Evolutionary conservation across 2,113 vertebrate species (phyloP).

Genomic region (Bufo gargarizans): DNA sequence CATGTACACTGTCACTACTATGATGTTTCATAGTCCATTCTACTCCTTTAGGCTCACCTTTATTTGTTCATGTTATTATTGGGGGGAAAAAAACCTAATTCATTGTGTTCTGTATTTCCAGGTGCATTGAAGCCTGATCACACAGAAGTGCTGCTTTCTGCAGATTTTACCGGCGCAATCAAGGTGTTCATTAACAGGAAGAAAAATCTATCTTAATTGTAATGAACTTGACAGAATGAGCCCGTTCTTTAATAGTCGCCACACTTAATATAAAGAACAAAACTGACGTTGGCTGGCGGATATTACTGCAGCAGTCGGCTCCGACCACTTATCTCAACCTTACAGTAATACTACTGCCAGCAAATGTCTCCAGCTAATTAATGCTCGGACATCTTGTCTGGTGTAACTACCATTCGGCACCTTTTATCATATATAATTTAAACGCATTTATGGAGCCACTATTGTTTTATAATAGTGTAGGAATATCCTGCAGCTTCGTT

Average conservation of each 20-base stretch:
- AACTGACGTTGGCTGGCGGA: not conserved
- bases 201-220: conserved; percentile 77
- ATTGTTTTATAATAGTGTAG: too few relatives aligned
- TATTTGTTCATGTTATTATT: not conserved
- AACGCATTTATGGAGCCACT: not conserved
- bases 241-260: not conserved
- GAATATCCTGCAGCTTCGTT: not conserved
- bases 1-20: too few relatives aligned
- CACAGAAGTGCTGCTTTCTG: conserved; percentile 94
- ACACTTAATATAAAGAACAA: not conserved
- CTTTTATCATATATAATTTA: not conserved
- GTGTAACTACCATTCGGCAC: not conserved
- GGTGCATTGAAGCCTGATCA: conserved; percentile 92
- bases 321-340: not conserved
- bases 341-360: not conserved
- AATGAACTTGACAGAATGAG: not conserved
- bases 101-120: conserved; percentile 63
- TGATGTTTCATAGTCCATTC: too few relatives aligned
- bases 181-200: conserved; percentile 98
- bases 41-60: not conserved
- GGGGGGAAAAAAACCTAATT: not conserved
- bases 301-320: conserved; percentile 11
- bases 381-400: not conserved
- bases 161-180: conserved; percentile 98
- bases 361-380: not conserved